Evolutionary conservation across 2,113 vertebrate genomes (phyloP), one percentile per base, ranked within the genome.

Genomic region (Hylia prasina): DNA sequence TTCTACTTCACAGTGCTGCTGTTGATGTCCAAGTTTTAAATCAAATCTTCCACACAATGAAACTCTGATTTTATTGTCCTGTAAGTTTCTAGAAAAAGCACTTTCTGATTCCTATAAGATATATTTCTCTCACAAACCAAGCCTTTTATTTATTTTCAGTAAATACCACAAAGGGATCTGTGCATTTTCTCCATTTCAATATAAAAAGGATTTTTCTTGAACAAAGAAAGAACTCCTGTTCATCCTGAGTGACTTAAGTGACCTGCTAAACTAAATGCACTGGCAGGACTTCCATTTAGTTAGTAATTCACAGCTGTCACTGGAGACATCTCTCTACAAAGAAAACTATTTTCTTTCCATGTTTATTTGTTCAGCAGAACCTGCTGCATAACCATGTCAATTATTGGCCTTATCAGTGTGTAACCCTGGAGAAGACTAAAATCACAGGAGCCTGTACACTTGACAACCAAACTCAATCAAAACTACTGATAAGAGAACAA

Each of bases 401-500:
- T 97, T 97, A 97, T 97, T 97, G 81, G 87, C 92, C 75, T 97
- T 98, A 97, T 97, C 97, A 94, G 87, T 68, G 75, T 94, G 84
- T 96, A 96, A 95, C 94, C 93, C 93, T 69, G 72, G 96, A 96
- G 96, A 97, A 96, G 97, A 92, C 83, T 94, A 81, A 97, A 97
- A 96, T 96, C 95, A 89, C 90, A 92, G 94, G 89, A 93, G 96
- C 83, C 87, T 88, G 70, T 92, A 94, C 76, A 81, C 91, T 97
- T 97, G 93, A 91, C 96, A 97, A 97, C 94, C 79, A 95, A 97
- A 97, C 97, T 97, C 95, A 97, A 97, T 97, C 94, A 95, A 76
- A 96, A 87, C 79, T 80, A 80, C 81, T 93, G 88, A 94, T 96
- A 97, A 96, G 92, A 81, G 87, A 96, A 87, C 89, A 97, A 96